Evolutionary conservation across 2,888 invertebrate species (phyloP), one percentile per base, ranked within the genome.

Genomic region (Drosophila koepferae): DNA sequence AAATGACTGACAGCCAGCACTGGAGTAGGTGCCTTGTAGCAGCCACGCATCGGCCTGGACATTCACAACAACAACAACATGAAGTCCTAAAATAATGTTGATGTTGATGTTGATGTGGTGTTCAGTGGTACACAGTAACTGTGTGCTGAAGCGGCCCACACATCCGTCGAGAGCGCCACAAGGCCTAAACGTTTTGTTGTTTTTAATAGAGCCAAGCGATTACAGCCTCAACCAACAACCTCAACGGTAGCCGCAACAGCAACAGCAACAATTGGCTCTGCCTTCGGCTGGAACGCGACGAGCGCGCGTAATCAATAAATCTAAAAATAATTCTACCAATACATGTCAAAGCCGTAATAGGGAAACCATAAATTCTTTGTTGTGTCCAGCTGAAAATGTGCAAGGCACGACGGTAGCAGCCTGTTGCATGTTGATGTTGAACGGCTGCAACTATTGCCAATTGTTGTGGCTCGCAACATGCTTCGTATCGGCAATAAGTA

Each of bases 301-400:
- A 83, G 79, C 78, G 84, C 88, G 86, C 83, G 86, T 87, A 91
- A 91, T 87, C 89, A 89, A 90, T 90, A 90, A 91, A 91, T 90
- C 91, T 91, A 85, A 90, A 90, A 90, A 89, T 91, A 91, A 91
- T 91, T 91, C 92, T 88, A 86, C 87, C 88, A 91, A 91, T 91
- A 90, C 91, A 90, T 91, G 92, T 91, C 92, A 91, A 87, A 90
- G 91, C 91, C 91, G 91, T 91, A 90, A 91, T 91, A 89, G 91
- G 91, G 90, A 91, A 91, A 87, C 92, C 90, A 91, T 91, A 91
- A 91, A 91, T 91, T 91, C 84, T 87, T 87, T 88, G 81, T 82
- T 90, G 83, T 88, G 83, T 83, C 84, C 85, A 90, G 86, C 74
- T 56, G 67, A 72, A 83, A 88, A 86, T 86, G 88, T 83, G 77